Evolutionary conservation across 1,140 invertebrate genomes (phyloP).

Genomic region (Lithobius niger): DNA sequence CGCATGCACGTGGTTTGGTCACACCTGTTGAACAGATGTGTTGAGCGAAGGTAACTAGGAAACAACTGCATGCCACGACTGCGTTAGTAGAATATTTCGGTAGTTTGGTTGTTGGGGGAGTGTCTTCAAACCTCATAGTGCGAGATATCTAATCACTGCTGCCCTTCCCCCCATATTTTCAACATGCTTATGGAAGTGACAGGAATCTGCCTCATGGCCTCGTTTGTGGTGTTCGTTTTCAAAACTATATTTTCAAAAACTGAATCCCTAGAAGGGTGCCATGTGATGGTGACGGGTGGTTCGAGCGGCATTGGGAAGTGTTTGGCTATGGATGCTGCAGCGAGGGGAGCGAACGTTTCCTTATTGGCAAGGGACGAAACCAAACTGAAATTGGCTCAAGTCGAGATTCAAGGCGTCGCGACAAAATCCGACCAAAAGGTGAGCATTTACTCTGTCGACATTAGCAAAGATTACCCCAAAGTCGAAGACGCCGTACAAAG

Average conservation of each 20-base stretch:
- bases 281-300: constrained; percentile 53
- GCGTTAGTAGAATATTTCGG: no score
- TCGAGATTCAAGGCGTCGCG: constrained; percentile 21
- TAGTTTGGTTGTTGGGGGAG: no score
- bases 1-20: no score
- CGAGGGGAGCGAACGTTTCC: constrained; percentile 71
- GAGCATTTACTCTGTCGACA: constrained; percentile 55
- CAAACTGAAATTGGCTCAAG: constrained; percentile 4
- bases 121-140: no score
- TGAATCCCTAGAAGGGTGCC: constrained; percentile 2
- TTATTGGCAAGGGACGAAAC: constrained; percentile 64
- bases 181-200: no score
- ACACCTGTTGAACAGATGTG: no score
- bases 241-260: background rate
- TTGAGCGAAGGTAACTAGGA: no score
- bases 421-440: constrained; percentile 44
- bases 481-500: constrained; percentile 45
- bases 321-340: constrained; percentile 57
- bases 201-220: background rate
- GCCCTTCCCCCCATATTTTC: no score
- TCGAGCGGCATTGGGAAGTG: constrained; percentile 90
- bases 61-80: no score
- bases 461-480: constrained; percentile 46
- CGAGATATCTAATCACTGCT: no score
- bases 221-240: background rate